phyloP scores from a whole-genome alignment of 2,888 invertebrate genomes.

The Epistrophella euchroma region DNA sequence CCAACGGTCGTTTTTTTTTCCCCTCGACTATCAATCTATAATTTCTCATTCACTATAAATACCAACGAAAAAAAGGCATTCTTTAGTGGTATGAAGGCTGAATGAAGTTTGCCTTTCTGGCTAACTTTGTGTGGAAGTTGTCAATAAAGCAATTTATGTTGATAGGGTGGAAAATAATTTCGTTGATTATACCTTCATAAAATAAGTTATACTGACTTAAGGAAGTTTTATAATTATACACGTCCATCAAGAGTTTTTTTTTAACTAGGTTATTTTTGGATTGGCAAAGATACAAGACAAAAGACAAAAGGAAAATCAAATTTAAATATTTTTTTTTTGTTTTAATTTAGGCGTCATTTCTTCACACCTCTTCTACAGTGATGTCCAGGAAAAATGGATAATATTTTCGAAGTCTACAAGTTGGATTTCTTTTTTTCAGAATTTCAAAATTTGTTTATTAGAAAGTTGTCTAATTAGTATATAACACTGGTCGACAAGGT shows the following conservation, averaged over 20 bases:
- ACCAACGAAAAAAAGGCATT: neutral
- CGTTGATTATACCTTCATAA: slow-evolving; percentile 49
- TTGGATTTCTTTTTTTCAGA: too few relatives aligned
- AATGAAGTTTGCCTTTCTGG: slow-evolving; percentile 21
- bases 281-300: slow-evolving; percentile 17
- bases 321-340: slow-evolving; percentile 2
- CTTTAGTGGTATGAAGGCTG: neutral
- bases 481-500: too few relatives aligned
- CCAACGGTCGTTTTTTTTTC: neutral
- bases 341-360: neutral
- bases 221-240: slow-evolving; percentile 48
- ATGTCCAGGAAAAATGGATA: too few relatives aligned
- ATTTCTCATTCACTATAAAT: neutral
- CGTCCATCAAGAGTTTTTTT: slow-evolving; percentile 14
- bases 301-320: slow-evolving; percentile 1
- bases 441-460: too few relatives aligned
- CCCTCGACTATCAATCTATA: slow-evolving; percentile 3
- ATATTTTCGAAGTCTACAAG: too few relatives aligned
- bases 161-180: slow-evolving; percentile 47
- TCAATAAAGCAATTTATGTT: slow-evolving; percentile 46
- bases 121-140: slow-evolving; percentile 33
- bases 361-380: too few relatives aligned
- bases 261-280: slow-evolving; percentile 18
- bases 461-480: too few relatives aligned
- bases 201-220: slow-evolving; percentile 42